A percentile compares a stretch with the other conserved stretches of the same genome.
phyloP scores from a whole-genome alignment of 2,888 invertebrate genomes.

The Papilio protenor region DNA sequence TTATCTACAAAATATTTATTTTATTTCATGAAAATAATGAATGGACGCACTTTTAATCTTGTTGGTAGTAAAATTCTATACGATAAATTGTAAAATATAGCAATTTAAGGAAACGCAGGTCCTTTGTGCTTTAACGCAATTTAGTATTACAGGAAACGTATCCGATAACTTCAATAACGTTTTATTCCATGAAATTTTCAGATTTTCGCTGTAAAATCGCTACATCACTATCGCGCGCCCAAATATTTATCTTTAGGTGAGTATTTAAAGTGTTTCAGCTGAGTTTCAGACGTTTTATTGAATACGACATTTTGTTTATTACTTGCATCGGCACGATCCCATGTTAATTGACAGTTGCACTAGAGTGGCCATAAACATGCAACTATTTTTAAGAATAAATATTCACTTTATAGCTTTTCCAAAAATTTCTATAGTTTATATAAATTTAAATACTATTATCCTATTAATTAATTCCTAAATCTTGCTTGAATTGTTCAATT shows the following conservation, averaged over 20 bases:
- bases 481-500: background rate
- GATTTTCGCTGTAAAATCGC: background rate
- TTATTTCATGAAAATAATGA: background rate
- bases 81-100: too few species aligned
- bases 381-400: background rate
- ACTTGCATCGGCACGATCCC: constrained; percentile 7
- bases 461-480: background rate
- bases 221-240: constrained; percentile 23
- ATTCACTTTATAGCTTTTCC: background rate
- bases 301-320: constrained; percentile 26
- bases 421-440: background rate
- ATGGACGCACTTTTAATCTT: background rate
- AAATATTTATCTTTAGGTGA: constrained; percentile 36
- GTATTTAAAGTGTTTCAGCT: constrained; percentile 26
- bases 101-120: too few species aligned
- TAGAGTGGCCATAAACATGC: background rate
- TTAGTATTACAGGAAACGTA: too few species aligned
- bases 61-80: background rate
- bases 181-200: background rate
- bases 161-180: too few species aligned
- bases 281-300: constrained; percentile 30
- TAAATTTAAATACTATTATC: background rate
- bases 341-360: background rate
- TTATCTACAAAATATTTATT: background rate
- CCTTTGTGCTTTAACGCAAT: too few species aligned